Evolutionary conservation across 2,888 invertebrate genomes (phyloP), one percentile per base, ranked within the genome.

Genomic region (Nomada flava): DNA sequence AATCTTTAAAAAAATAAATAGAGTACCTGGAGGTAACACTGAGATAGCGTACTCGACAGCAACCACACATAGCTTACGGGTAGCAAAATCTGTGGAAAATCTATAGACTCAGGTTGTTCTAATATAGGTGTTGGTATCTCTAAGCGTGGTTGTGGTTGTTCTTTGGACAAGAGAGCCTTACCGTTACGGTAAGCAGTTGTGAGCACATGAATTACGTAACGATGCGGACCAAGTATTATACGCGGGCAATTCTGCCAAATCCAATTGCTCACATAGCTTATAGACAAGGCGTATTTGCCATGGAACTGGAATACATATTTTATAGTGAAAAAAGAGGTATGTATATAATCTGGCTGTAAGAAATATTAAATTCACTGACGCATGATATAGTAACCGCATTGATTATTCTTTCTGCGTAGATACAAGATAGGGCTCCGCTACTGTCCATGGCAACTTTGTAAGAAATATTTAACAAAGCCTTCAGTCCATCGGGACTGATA

Each of bases 361-460:
- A 68, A 69, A 69, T 55, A 65, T 44, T 67, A 67, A 81, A 67
- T 76, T 63, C 88, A 93, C 95, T 93, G 88, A 95, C 95, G 92
- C 98, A 98, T 23, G 97, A 96, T 88, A 96, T 95, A 69, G 96
- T 95, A 52, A 97, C 96, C 2, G 97, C 95, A 65, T 96, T 94
- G 69, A 98, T 94, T 0, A 97, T 97, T 87, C 96, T 95, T 91
- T 96, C 96, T 82, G 97, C 96, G 94, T 96, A 94, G 62, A 95
- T 94, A 90, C 97, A 96, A 0, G 95, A 95, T 7, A 95, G 95
- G 0, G 96, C 96, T 59, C 89, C 88, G 87, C 96, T 97, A 88
- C 96, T 96, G 92, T 97, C 96, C 96, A 97, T 97, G 64, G 97
- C 96, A 47, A 97, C 95, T 90, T 96, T 96, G 93, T 97, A 97